Evolutionary conservation across 2,797 vertebrate genomes (phyloP).

Genomic region (Microchirus variegatus): DNA sequence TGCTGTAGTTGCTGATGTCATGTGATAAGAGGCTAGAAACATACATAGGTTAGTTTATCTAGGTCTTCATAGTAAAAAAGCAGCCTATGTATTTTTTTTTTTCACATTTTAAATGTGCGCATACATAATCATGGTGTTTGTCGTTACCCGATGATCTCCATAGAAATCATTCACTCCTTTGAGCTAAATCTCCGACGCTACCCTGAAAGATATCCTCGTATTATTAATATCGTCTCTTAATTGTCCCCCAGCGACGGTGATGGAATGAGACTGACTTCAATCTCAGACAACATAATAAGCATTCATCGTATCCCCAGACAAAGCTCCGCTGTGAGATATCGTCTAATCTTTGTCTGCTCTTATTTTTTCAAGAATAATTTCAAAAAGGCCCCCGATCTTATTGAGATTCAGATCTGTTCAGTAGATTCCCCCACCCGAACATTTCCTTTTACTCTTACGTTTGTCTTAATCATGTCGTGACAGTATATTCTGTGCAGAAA

Average conservation of each 20-base stretch:
- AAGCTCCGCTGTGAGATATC: conserved; percentile 19
- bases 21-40: no score
- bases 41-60: no score
- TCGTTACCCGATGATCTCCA: conserved; percentile 23
- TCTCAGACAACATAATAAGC: conserved; percentile 51
- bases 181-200: conserved; percentile 24
- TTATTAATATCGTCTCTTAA: conserved; percentile 44
- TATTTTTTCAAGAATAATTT: conserved; percentile 10
- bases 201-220: conserved; percentile 14
- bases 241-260: conserved; percentile 28
- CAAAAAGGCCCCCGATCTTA: not conserved
- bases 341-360: conserved; percentile 25
- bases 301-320: conserved; percentile 40
- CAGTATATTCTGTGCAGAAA: conserved; percentile 11
- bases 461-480: not conserved
- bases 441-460: conserved; percentile 7
- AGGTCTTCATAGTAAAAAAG: no score
- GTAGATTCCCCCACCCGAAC: conserved; percentile 15
- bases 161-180: conserved; percentile 29
- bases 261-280: conserved; percentile 41
- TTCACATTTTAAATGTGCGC: no score
- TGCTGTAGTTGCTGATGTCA: no score
- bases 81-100: no score
- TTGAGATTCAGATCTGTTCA: conserved; percentile 14
- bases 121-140: no score